Percentiles rank a stretch among this genome's conserved stretches.
These are phyloP conservation scores for Euclidia mi DNA, from an alignment of 2,888 invertebrate species.

Conservation along the genomic window DNA sequence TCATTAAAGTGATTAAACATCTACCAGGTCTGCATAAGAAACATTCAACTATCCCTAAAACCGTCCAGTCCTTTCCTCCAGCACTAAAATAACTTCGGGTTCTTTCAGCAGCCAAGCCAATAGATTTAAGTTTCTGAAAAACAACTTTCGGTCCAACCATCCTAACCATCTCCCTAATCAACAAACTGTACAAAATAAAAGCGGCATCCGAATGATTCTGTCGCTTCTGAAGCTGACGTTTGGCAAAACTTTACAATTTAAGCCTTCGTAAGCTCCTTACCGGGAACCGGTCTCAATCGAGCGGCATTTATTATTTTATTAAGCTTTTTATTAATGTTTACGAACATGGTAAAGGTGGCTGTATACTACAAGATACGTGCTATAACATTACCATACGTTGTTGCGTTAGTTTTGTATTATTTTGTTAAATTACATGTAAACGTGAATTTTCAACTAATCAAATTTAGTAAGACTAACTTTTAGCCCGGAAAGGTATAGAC, in stretches of 20 bases:
- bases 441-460: too few relatives aligned
- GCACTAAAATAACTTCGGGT: too few relatives aligned
- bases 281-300: conserved; percentile 59
- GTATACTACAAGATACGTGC: conserved; percentile 16
- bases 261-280: conserved; percentile 70
- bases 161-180: conserved; percentile 21
- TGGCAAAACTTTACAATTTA: conserved; percentile 65
- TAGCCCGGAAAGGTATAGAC: too few relatives aligned
- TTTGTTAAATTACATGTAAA: too few relatives aligned
- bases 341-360: conserved; percentile 30
- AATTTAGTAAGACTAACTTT: too few relatives aligned
- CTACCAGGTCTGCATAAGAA: too few relatives aligned
- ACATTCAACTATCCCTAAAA: too few relatives aligned
- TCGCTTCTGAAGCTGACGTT: conserved; percentile 40
- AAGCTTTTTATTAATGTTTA: conserved; percentile 67
- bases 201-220: conserved; percentile 29
- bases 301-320: conserved; percentile 74
- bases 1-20: too few relatives aligned
- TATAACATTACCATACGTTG: not conserved
- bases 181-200: conserved; percentile 35
- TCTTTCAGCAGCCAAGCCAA: too few relatives aligned
- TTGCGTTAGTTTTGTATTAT: too few relatives aligned
- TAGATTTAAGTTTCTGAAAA: too few relatives aligned
- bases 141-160: not conserved
- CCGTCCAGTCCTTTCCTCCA: too few relatives aligned